phyloP scores from a whole-genome alignment of 2,113 vertebrate genomes.

The Triplophysa tibetana region DNA sequence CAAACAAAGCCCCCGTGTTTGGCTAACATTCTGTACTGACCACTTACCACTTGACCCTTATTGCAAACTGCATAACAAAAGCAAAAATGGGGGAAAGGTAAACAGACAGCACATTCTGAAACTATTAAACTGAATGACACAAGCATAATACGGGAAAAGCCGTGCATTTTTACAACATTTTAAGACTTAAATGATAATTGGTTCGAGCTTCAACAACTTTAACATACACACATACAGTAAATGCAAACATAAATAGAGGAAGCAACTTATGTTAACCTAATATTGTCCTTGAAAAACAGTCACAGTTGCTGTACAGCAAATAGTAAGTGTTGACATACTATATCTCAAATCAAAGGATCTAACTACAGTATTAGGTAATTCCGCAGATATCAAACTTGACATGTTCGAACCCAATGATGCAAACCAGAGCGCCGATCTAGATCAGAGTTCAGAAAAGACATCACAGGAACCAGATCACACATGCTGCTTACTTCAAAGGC shows the following conservation, averaged over 20 bases:
- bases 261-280: too few species aligned
- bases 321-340: background rate
- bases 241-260: too few species aligned
- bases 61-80: constrained; percentile 80
- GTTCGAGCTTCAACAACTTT: too few species aligned
- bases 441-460: background rate
- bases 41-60: constrained; percentile 89
- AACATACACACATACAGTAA: too few species aligned
- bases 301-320: too few species aligned
- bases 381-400: background rate
- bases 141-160: too few species aligned
- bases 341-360: constrained; percentile 8
- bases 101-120: too few species aligned
- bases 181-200: too few species aligned
- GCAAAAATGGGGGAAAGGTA: background rate
- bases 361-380: constrained; percentile 2
- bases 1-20: constrained; percentile 91
- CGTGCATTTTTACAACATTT: background rate
- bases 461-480: constrained; percentile 29
- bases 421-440: constrained; percentile 24
- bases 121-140: too few species aligned
- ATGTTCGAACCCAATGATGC: background rate
- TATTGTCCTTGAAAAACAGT: too few species aligned
- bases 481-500: constrained; percentile 20
- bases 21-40: constrained; percentile 91